Percentiles rank a stretch among this genome's conserved stretches.
Conservation (phyloP, 2,888 invertebrate genomes). For the Eupsilia transversa region DNA sequence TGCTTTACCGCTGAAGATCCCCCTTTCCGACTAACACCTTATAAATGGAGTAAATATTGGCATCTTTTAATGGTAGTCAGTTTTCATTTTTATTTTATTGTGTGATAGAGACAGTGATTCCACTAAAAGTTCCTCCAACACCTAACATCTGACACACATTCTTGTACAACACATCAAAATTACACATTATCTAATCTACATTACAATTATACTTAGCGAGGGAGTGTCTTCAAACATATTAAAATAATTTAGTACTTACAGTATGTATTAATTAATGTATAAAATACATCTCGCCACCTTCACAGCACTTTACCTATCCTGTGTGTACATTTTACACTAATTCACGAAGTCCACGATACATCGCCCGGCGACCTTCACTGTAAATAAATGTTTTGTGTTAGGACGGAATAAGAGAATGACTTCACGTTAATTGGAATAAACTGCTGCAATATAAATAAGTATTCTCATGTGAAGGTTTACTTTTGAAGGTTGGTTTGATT, state of each 20-base stretch:
- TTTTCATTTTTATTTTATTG: slow-evolving; percentile 1
- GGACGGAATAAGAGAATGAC: slow-evolving; percentile 3
- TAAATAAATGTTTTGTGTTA: slow-evolving; percentile 68
- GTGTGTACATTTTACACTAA: slow-evolving; percentile 76
- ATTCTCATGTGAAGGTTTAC: neutral
- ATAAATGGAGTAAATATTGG: slow-evolving; percentile 22
- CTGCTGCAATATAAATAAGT: neutral
- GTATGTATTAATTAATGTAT: slow-evolving; percentile 81
- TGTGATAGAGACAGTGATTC: slow-evolving; percentile 46
- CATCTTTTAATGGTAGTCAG: neutral
- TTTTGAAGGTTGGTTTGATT: neutral
- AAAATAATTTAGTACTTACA: slow-evolving; percentile 90
- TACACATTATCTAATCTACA: slow-evolving; percentile 79
- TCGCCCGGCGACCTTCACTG: slow-evolving; percentile 76
- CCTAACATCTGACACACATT: slow-evolving; percentile 79
- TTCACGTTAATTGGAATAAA: slow-evolving; percentile 1
- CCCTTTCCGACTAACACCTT: neutral
- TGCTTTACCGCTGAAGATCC: neutral
- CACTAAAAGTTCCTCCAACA: slow-evolving; percentile 80
- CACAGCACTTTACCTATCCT: slow-evolving; percentile 83
- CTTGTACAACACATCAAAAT: slow-evolving; percentile 83
- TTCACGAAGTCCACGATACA: slow-evolving; percentile 57
- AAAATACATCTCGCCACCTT: slow-evolving; percentile 86
- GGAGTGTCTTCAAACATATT: slow-evolving; percentile 87
- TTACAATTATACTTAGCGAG: slow-evolving; percentile 84